Percentiles rank a stretch among this genome's conserved stretches.
phyloP scores from a whole-genome alignment of 1,140 invertebrate genomes.

The Achatina immaculata region DNA sequence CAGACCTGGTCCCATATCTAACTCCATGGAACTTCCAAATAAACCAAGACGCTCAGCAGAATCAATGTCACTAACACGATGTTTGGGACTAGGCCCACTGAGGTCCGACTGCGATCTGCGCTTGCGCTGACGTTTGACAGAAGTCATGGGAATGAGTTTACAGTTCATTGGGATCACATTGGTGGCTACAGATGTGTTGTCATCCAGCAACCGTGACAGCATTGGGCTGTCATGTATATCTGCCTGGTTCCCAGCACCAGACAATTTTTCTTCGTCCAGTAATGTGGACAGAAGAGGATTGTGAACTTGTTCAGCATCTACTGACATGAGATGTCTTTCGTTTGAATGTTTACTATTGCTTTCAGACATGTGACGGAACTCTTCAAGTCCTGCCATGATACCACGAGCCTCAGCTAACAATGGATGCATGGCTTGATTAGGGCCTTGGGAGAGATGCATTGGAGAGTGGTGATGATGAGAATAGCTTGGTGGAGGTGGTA shows the following conservation, averaged over 20 bases:
- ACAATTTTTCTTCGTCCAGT: constrained; percentile 19
- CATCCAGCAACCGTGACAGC: constrained; percentile 71
- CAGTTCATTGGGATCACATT: constrained; percentile 42
- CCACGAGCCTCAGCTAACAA: constrained; percentile 3
- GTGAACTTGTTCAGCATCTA: constrained; percentile 19
- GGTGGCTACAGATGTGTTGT: constrained; percentile 63
- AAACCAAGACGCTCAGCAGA: constrained; percentile 44
- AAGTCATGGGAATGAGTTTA: constrained; percentile 50
- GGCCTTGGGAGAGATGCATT: constrained; percentile 17
- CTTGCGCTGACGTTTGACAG: constrained; percentile 53
- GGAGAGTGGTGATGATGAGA: constrained; percentile 35
- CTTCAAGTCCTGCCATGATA: constrained; percentile 2
- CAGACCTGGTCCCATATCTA: constrained; percentile 25
- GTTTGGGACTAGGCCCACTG: constrained; percentile 69
- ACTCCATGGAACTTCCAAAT: constrained; percentile 35
- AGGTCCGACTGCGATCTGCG: constrained; percentile 43
- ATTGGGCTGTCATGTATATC: constrained; percentile 64
- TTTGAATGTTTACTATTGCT: constrained; percentile 43
- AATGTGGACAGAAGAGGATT: constrained; percentile 29
- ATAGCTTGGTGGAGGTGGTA: constrained; percentile 37
- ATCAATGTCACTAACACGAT: constrained; percentile 58
- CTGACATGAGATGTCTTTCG: constrained; percentile 15
- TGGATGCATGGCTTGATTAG: background rate
- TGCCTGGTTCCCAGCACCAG: constrained; percentile 39
- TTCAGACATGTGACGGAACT: constrained; percentile 19